Conservation (phyloP, 2,888 invertebrate genomes). For the Bhutanitis thaidina region DNA sequence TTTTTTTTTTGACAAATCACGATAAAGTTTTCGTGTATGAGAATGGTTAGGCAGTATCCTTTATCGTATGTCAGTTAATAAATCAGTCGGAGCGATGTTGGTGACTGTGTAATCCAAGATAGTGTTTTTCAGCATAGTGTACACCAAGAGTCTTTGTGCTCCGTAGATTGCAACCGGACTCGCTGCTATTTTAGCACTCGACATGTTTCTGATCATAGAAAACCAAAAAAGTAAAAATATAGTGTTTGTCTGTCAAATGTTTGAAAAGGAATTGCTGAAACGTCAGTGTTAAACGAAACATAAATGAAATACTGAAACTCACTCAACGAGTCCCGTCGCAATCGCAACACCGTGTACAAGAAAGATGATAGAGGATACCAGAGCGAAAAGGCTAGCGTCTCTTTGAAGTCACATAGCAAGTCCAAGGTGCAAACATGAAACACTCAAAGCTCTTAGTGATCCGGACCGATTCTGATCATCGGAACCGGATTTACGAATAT, state of each 20-base stretch:
- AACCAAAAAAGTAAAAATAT: background rate
- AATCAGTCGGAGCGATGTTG: conserved; percentile 54
- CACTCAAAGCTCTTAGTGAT: conserved; percentile 80
- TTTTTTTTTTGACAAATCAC: background rate
- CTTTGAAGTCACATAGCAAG: conserved; percentile 79
- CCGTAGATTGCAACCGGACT: conserved; percentile 80
- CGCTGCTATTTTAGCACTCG: conserved; percentile 36
- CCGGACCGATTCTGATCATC: conserved; percentile 51
- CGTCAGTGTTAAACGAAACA: too few relatives aligned
- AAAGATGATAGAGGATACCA: conserved; percentile 77
- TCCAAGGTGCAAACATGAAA: conserved; percentile 82
- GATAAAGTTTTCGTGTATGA: background rate
- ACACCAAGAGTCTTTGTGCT: conserved; percentile 78
- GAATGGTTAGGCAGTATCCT: background rate
- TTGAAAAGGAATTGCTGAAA: background rate
- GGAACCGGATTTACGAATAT: conserved; percentile 59
- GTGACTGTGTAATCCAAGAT: conserved; percentile 80
- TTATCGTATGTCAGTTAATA: background rate
- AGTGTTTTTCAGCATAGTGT: conserved; percentile 54
- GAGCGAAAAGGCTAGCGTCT: conserved; percentile 78
- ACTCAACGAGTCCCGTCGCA: conserved; percentile 71
- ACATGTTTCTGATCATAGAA: too few relatives aligned
- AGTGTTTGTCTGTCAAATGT: conserved; percentile 11
- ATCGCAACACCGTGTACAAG: conserved; percentile 74
- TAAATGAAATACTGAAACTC: conserved; percentile 28